phyloP scores from a whole-genome alignment of 1,140 invertebrate species.

The Metopolophium dirhodum region DNA sequence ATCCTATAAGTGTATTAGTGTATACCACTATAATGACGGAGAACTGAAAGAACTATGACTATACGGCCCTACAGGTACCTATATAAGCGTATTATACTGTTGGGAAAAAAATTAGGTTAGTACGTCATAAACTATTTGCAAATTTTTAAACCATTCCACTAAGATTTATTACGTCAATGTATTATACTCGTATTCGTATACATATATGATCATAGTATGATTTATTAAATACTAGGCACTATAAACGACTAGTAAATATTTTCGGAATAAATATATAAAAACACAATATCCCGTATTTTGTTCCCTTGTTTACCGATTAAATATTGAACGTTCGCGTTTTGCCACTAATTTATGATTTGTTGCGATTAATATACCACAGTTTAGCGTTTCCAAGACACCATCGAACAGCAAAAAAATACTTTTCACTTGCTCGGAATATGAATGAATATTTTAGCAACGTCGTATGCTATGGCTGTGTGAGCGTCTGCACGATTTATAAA shows the following conservation, averaged over 20 bases:
- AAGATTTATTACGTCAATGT: not conserved
- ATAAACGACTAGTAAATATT: not conserved
- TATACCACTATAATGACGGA: not conserved
- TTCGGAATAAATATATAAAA: not conserved
- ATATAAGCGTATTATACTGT: not conserved
- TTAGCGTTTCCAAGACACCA: not conserved
- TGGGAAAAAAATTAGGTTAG: not conserved
- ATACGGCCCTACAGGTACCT: not conserved
- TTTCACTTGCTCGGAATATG: not conserved
- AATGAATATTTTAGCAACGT: not conserved
- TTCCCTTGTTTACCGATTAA: not conserved
- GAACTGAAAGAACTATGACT: not conserved
- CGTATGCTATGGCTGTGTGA: not conserved
- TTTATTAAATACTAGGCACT: not conserved
- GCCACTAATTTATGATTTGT: not conserved
- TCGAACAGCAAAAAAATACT: not conserved
- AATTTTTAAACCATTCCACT: not conserved
- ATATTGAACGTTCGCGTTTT: not conserved
- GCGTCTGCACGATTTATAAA: not conserved
- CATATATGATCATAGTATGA: not conserved
- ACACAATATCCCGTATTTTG: not conserved
- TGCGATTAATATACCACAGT: not conserved
- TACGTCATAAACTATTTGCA: not conserved
- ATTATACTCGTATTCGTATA: not conserved
- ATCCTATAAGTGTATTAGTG: not conserved